Evolutionary conservation across 1,140 invertebrate species (phyloP).

Genomic region (Aphis gossypii): DNA sequence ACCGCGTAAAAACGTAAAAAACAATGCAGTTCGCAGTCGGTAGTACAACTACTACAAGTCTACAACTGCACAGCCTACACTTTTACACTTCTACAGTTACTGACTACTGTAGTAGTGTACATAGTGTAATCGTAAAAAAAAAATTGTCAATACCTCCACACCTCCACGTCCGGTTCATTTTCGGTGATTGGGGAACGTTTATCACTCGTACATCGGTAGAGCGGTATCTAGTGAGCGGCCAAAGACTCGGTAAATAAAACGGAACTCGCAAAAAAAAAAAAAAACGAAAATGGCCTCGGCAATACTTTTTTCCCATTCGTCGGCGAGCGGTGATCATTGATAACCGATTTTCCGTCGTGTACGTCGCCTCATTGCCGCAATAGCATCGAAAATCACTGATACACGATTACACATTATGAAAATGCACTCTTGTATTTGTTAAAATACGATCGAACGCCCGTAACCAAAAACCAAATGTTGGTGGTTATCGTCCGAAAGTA

Average conservation of each 20-base stretch:
- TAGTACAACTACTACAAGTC: too few relatives aligned
- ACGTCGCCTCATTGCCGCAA: neutral
- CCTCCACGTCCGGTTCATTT: neutral
- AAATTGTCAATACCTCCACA: too few relatives aligned
- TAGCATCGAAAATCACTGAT: neutral
- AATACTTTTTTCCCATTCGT: conserved; percentile 9
- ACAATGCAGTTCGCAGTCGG: too few relatives aligned
- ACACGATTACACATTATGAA: neutral
- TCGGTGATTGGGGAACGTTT: neutral
- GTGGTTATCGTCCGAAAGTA: neutral
- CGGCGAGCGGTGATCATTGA: neutral
- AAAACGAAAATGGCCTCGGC: neutral
- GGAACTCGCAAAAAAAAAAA: neutral
- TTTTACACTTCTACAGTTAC: too few relatives aligned
- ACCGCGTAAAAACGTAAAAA: too few relatives aligned
- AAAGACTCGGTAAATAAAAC: neutral
- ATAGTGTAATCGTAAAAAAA: too few relatives aligned
- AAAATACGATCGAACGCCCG: neutral
- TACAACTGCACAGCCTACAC: too few relatives aligned
- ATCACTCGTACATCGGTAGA: neutral
- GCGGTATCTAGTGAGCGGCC: neutral
- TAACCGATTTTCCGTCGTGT: conserved; percentile 22
- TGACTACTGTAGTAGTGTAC: too few relatives aligned
- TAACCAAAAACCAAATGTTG: neutral
- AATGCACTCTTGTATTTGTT: neutral